Evolutionary conservation across 2,888 invertebrate genomes (phyloP).

Genomic region (Sipunculus nudus): DNA sequence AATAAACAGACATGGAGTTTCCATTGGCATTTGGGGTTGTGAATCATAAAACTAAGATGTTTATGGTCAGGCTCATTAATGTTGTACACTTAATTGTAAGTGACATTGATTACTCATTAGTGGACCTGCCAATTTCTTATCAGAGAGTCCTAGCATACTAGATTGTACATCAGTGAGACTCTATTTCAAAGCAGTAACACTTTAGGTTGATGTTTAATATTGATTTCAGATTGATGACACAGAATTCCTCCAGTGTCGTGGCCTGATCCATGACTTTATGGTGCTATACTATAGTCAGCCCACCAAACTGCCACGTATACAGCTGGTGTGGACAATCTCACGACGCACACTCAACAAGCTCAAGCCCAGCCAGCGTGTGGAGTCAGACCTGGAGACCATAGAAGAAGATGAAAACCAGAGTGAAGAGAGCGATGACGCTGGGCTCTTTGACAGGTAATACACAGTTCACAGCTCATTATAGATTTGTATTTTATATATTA

Average conservation of each 20-base stretch:
- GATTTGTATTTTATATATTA: no score
- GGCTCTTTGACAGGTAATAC: constrained; percentile 40
- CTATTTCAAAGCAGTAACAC: not conserved
- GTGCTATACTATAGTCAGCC: constrained; percentile 29
- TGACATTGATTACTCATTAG: no score
- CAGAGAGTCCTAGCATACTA: no score
- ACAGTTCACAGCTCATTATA: no score
- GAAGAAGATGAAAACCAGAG: constrained; percentile 37
- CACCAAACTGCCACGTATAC: constrained; percentile 33
- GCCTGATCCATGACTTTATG: constrained; percentile 32
- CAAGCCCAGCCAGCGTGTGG: constrained; percentile 34
- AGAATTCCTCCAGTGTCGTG: constrained; percentile 40
- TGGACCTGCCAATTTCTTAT: no score
- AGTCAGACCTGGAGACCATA: constrained; percentile 38
- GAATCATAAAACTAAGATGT: no score
- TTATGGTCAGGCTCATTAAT: no score
- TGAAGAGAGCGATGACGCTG: constrained; percentile 32
- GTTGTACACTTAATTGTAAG: no score
- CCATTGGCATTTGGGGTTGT: no score
- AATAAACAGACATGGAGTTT: no score
- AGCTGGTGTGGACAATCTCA: constrained; percentile 37
- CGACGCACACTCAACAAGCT: constrained; percentile 39
- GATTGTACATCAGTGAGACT: no score
- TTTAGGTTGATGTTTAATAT: not conserved
- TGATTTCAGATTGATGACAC: constrained; percentile 34